Conservation (phyloP, 2,888 invertebrate species). For the Saturnia japonica region DNA sequence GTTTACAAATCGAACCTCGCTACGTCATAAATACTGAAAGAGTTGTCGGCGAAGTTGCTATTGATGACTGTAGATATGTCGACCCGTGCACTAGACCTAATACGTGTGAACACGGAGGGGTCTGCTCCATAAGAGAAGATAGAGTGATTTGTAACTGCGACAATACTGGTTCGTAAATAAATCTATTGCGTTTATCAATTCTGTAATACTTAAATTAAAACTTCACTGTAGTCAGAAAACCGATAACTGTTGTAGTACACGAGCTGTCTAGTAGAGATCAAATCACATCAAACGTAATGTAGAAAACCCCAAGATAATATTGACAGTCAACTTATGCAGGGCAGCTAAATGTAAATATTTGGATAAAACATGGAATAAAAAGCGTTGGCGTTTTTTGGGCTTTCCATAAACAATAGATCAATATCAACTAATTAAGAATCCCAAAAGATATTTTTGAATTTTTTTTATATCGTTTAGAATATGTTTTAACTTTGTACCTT, state of each 20-base stretch:
- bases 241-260: too few species aligned
- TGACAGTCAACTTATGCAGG: not conserved
- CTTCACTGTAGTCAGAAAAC: too few species aligned
- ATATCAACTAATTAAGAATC: not conserved
- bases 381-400: too few species aligned
- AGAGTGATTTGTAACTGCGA: constrained; percentile 94
- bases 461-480: too few species aligned
- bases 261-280: too few species aligned
- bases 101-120: constrained; percentile 95
- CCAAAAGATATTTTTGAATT: too few species aligned
- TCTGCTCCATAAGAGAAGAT: constrained; percentile 94
- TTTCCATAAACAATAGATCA: not conserved
- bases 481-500: too few species aligned
- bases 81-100: constrained; percentile 94
- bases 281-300: too few species aligned
- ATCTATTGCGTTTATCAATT: not conserved
- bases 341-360: too few species aligned
- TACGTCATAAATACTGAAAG: constrained; percentile 91
- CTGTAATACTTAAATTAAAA: not conserved
- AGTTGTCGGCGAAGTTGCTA: constrained; percentile 93
- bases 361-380: too few species aligned
- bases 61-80: constrained; percentile 94
- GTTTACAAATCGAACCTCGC: constrained; percentile 89
- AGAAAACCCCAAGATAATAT: too few species aligned
- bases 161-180: constrained; percentile 83